phyloP scores from a whole-genome alignment of 2,113 vertebrate species.

The Xerus inauris region DNA sequence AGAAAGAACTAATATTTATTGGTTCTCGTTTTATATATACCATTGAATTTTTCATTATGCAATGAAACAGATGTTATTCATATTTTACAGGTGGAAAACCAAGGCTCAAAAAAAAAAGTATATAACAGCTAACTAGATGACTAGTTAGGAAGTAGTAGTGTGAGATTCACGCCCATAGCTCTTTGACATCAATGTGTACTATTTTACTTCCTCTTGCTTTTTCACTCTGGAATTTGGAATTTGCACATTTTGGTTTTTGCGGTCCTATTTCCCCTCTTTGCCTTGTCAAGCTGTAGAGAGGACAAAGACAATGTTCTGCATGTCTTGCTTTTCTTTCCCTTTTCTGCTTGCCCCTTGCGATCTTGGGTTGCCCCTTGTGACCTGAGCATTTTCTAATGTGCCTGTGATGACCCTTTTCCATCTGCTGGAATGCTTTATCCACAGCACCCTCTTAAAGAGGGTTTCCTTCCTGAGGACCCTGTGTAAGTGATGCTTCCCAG shows the following conservation, averaged over 20 bases:
- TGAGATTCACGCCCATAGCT: neutral
- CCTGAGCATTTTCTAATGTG: neutral
- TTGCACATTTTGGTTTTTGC: neutral
- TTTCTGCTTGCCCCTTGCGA: neutral
- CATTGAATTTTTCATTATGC: neutral
- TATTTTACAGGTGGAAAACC: neutral
- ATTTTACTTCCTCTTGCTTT: neutral
- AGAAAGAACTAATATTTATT: slow-evolving; percentile 5
- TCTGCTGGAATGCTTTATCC: neutral
- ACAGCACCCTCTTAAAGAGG: neutral
- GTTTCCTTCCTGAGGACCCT: neutral
- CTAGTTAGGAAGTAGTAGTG: neutral
- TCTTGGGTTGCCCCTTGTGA: neutral
- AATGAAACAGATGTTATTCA: neutral
- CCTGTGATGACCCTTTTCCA: neutral
- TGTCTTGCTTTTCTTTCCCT: neutral
- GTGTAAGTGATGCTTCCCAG: neutral
- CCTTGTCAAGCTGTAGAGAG: neutral
- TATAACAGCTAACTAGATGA: neutral
- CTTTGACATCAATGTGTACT: neutral
- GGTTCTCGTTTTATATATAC: neutral
- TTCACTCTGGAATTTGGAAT: slow-evolving; percentile 5
- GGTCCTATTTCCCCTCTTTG: neutral
- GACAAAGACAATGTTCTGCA: neutral
- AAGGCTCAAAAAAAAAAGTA: neutral